Evolutionary conservation across 1,140 invertebrate genomes (phyloP).

Genomic region (Nephila pilipes): DNA sequence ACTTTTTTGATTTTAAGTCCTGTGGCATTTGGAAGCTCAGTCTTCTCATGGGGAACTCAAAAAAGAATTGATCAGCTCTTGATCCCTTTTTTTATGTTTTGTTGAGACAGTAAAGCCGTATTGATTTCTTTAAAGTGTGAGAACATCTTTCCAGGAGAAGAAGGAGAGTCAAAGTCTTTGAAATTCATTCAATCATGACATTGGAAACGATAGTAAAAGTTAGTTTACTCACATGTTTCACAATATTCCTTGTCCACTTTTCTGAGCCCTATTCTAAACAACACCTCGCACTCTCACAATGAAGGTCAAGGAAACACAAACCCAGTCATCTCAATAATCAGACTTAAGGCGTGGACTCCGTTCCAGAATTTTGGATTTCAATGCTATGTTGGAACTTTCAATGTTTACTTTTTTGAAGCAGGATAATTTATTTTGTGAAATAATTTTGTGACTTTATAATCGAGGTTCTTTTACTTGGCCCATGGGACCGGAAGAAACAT

Average conservation of each 20-base stretch:
- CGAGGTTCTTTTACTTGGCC: too few species aligned
- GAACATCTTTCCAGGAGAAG: too few species aligned
- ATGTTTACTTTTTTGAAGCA: background rate
- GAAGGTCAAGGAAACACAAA: conserved; percentile 5
- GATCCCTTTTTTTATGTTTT: too few species aligned
- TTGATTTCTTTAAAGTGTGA: too few species aligned
- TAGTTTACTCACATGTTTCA: conserved; percentile 6
- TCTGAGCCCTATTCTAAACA: background rate
- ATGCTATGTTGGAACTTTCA: background rate
- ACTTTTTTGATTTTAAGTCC: too few species aligned
- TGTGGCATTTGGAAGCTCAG: too few species aligned
- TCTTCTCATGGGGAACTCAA: too few species aligned
- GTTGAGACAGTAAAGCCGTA: too few species aligned
- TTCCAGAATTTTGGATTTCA: background rate
- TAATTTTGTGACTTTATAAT: background rate
- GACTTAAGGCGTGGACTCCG: background rate
- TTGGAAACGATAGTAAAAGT: background rate
- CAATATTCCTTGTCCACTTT: background rate
- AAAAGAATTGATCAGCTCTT: too few species aligned
- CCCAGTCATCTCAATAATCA: background rate
- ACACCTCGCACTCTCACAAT: background rate
- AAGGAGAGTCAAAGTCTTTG: background rate
- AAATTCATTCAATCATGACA: background rate
- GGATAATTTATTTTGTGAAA: background rate
- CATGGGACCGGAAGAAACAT: too few species aligned